Conservation (phyloP, 2,113 vertebrate species). For the Octodon degus region DNA sequence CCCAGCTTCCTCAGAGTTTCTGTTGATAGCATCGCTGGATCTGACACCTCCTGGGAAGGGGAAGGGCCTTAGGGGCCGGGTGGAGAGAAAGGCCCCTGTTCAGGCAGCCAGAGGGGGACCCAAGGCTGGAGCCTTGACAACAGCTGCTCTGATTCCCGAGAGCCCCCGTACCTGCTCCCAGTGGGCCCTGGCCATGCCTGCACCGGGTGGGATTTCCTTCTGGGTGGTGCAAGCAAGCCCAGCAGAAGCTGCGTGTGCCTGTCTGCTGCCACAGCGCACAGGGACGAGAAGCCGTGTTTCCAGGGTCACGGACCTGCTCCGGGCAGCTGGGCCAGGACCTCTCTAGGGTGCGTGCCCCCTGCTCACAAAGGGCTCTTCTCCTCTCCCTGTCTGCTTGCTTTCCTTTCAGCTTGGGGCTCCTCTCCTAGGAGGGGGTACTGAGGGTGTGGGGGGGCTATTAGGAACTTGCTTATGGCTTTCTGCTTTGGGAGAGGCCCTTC, state of each 20-base stretch:
- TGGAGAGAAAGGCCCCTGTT: conserved; percentile 56
- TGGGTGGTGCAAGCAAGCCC: conserved; percentile 86
- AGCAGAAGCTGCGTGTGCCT: conserved; percentile 88
- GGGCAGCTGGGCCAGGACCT: conserved; percentile 55
- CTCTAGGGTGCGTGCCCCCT: conserved; percentile 70
- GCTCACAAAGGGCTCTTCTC: conserved; percentile 81
- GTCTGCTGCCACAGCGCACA: conserved; percentile 84
- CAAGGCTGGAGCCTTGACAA: conserved; percentile 67
- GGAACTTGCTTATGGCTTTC: neutral
- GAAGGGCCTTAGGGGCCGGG: neutral
- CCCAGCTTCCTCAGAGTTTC: conserved; percentile 61
- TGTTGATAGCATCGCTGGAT: conserved; percentile 76
- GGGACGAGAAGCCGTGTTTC: conserved; percentile 89
- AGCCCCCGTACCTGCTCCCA: conserved; percentile 84
- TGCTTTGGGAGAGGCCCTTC: neutral
- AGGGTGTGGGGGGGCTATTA: neutral
- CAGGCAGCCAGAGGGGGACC: conserved; percentile 75
- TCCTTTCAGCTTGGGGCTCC: neutral
- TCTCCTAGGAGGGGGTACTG: neutral
- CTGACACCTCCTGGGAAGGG: conserved; percentile 68
- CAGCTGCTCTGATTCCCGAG: conserved; percentile 82
- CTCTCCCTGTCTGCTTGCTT: conserved; percentile 22
- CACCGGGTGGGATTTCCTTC: conserved; percentile 89
- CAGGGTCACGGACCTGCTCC: conserved; percentile 76
- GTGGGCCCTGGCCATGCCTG: conserved; percentile 83